A percentile compares a stretch with the other conserved stretches of the same genome.
phyloP scores from a whole-genome alignment of 2,888 invertebrate genomes.

The Neria commutata region DNA sequence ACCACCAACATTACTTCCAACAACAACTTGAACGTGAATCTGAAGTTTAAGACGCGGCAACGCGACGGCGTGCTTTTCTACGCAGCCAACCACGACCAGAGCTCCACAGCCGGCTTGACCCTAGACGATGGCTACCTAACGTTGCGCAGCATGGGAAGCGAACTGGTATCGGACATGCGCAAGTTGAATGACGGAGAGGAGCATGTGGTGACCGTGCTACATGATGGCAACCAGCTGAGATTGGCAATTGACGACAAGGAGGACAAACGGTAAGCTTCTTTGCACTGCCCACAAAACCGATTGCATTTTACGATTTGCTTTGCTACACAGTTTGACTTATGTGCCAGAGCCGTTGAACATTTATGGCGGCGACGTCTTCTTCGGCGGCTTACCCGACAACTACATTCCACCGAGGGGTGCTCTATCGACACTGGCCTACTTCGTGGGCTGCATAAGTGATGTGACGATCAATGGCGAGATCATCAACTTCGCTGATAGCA shows the following conservation, averaged over 20 bases:
- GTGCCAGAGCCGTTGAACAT: conserved; percentile 69
- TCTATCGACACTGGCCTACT: conserved; percentile 68
- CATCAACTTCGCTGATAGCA: conserved; percentile 77
- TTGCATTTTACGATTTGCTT: background rate
- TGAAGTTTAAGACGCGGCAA: conserved; percentile 85
- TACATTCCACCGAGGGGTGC: conserved; percentile 65
- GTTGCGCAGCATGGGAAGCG: conserved; percentile 73
- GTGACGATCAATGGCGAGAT: conserved; percentile 84
- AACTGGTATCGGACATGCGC: conserved; percentile 67
- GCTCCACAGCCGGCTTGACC: conserved; percentile 70
- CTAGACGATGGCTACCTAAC: conserved; percentile 67
- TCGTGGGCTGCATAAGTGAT: conserved; percentile 92
- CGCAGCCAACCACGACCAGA: conserved; percentile 74
- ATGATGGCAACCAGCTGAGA: conserved; percentile 70
- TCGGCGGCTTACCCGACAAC: conserved; percentile 81
- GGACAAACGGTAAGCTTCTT: conserved; percentile 66
- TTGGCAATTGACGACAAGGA: conserved; percentile 87
- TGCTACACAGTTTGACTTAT: conserved; percentile 66
- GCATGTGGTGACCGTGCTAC: conserved; percentile 91
- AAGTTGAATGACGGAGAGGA: conserved; percentile 88
- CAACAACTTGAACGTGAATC: conserved; percentile 75
- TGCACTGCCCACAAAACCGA: background rate
- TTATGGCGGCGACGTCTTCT: conserved; percentile 75
- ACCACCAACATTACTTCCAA: conserved; percentile 66
- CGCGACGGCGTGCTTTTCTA: conserved; percentile 84